Base-by-base conservation (phyloP, 2,888 invertebrate genomes). In the Ichneumoninae sp. region DNA sequence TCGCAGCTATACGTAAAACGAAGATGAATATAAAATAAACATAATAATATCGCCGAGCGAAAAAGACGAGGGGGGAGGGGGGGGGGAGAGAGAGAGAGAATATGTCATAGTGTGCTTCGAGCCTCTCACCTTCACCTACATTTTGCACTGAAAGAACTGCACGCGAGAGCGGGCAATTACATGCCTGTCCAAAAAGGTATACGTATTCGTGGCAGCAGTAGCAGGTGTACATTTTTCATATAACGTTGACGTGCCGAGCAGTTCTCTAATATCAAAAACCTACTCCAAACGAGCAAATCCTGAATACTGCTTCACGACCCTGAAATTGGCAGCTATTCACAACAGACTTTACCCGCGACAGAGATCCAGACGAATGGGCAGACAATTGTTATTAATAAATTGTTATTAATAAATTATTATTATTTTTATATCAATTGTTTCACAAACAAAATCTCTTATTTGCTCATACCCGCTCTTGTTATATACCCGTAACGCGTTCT, bases 51-150 rank as follows among this genome's bases (percentile, higher is more conserved):
- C 10, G 40, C 3, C 16, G 13, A 47, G 44, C 1, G 3, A 47
- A 4, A 16, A 16, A 47, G 13, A 44, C 0, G 6, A 19, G 19
- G 19, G 19, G 19, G 0, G 19, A 0, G 19, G 0, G 19, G 19
- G 19, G 19, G 0, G 0, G 19, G 13, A 13, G 10, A 13, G 4
- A 44, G 44, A 44, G 40, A 22, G 57, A 54, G 65, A 30, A 54
- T 33, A 30, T 68, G 22, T 76, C 54, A 54, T 16, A 47, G 44
- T 47, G 13, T 69, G 76, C 81, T 85, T 76, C 71, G 76, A 81
- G 81, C 79, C 66, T 83, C 74, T 84, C 60, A 81, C 85, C 85
- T 87, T 87, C 85, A 87, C 87, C 87, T 81, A 87, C 83, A 87
- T 87, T 63, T 33, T 85, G 52, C 71, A 76, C 78, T 81, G 76